These are phyloP conservation scores for Meriones unguiculatus DNA, from an alignment of 2,113 vertebrate species.

Conservation along the genomic window DNA sequence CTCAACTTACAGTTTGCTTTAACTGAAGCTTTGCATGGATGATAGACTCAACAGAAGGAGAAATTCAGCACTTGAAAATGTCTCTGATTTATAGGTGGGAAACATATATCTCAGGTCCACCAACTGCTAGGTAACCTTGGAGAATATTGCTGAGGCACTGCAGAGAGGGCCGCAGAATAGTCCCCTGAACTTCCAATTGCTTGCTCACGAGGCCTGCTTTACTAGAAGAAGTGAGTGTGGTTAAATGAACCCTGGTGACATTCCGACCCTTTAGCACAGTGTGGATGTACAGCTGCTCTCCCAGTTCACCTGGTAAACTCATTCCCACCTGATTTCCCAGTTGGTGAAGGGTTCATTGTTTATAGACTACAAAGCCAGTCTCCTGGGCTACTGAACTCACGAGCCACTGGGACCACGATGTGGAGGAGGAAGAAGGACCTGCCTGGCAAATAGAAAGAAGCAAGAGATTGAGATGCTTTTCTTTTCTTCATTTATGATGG, in stretches of 20 bases:
- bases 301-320: conserved; percentile 51
- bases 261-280: neutral
- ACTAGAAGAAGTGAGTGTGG: neutral
- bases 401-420: neutral
- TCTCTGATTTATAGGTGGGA: neutral
- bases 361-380: conserved; percentile 35
- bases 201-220: neutral
- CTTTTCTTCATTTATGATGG: conserved; percentile 12
- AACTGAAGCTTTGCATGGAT: conserved; percentile 62
- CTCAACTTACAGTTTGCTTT: conserved; percentile 66
- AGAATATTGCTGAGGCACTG: neutral
- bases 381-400: neutral
- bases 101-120: conserved; percentile 6
- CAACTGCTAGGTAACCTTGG: neutral
- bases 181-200: neutral
- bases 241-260: neutral
- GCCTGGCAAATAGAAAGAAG: conserved; percentile 37
- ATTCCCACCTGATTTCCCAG: conserved; percentile 51
- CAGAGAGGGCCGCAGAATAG: neutral
- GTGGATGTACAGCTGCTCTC: conserved; percentile 59
- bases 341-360: conserved; percentile 46
- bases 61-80: conserved; percentile 26
- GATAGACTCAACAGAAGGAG: conserved; percentile 61
- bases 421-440: neutral
- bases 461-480: conserved; percentile 25